Conservation (phyloP, 2,113 vertebrate species). For the Phaethornis superciliosus region DNA sequence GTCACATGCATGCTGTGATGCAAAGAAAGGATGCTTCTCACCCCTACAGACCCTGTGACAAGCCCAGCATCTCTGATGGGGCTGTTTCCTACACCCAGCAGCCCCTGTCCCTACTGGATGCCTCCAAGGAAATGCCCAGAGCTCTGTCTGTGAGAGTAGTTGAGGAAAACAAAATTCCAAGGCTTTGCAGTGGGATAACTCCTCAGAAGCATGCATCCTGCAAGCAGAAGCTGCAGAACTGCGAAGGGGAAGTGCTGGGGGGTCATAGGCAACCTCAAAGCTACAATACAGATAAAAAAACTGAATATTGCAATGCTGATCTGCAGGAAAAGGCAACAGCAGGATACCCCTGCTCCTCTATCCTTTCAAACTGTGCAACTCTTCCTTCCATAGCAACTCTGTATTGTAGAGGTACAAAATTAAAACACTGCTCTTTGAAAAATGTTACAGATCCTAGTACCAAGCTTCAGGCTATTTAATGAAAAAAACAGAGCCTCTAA, state of each 20-base stretch:
- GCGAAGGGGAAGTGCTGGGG: neutral
- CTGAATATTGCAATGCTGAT: neutral
- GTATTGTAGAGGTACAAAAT: neutral
- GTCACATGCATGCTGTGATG: neutral
- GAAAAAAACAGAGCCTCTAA: neutral
- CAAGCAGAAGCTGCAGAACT: neutral
- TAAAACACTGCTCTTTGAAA: slow-evolving; percentile 6
- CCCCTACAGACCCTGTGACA: neutral
- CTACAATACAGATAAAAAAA: neutral
- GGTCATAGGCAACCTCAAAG: rapidly evolving
- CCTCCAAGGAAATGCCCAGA: neutral
- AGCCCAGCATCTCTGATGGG: neutral
- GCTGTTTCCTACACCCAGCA: neutral
- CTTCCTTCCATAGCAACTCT: neutral
- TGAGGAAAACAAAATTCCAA: neutral
- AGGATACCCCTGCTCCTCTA: neutral
- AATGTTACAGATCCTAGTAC: neutral
- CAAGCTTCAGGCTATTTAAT: neutral
- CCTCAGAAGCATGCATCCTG: rapidly evolving
- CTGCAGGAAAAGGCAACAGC: neutral
- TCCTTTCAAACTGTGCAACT: neutral
- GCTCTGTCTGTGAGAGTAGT: rapidly evolving
- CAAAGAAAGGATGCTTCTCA: neutral
- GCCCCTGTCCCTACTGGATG: neutral
- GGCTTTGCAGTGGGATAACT: neutral